Base-by-base conservation (phyloP, 2,797 vertebrate species). In the Atherinosoma microstoma region DNA sequence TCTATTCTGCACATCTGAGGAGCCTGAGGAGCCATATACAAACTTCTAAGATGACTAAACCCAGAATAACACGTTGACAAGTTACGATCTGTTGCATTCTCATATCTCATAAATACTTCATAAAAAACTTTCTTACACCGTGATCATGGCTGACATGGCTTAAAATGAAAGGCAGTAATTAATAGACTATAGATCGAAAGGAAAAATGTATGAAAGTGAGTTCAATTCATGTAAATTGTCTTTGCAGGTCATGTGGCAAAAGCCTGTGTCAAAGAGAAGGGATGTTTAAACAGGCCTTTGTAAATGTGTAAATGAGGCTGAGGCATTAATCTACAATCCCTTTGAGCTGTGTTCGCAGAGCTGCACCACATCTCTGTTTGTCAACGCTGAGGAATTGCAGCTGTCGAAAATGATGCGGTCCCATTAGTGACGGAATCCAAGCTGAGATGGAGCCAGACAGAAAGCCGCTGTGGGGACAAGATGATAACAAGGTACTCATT, bases 401-500 rank as follows among this genome's bases (percentile, higher is more conserved):
- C 88, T 90, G 92, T 92, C 90, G 67, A 76, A 83, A 84, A 84
- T 87, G 85, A 90, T 80, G 87, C 64, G 51, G 82, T 76, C 84
- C 89, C 87, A 92, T 92, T 93, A 91, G 86, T 87, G 89, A 88
- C 70, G 65, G 85, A 84, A 85, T 84, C 85, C 78, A 38, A 82
- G 84, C 86, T 78, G 83, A 85, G 89, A 84, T 57, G 68, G 73
- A 82, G 82, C 75, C 90, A 87, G 87, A 86, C 84, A 84, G 87
- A 85, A 81, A 86, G 87, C 82, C 58, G 60, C 86, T 86, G 80
- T 74, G 69, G 87, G 86, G 86, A 91, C 86, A 82, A 83, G 89
- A 90, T 75, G 88, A 92, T 94, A 94, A 93, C 93, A 92, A 93
- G 90, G 86, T 89, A 78, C 90, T 91, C 87, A 89, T 90, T 89